These are phyloP conservation scores for Zaprionus kolodkinae DNA, from an alignment of 1,140 invertebrate genomes.

Conservation along the genomic window DNA sequence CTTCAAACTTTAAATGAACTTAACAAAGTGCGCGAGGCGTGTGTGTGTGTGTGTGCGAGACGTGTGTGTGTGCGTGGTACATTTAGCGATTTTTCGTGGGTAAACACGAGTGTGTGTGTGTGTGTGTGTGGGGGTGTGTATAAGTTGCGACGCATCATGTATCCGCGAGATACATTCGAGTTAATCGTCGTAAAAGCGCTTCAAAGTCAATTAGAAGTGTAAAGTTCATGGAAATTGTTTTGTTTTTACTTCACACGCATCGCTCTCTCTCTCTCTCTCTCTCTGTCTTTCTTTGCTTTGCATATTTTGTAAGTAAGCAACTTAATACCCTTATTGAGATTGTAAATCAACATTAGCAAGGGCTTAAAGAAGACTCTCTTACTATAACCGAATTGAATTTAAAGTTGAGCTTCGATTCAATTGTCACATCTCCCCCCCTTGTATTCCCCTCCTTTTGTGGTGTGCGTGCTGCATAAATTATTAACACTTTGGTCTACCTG, in stretches of 20 bases:
- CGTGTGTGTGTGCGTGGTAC: background rate
- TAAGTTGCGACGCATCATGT: constrained; percentile 20
- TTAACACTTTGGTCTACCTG: constrained; percentile 14
- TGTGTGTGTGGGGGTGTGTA: constrained; percentile 5
- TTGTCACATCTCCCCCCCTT: background rate
- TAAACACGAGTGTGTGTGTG: background rate
- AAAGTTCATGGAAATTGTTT: constrained; percentile 60
- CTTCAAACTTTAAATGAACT: constrained; percentile 77
- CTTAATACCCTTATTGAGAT: constrained; percentile 4
- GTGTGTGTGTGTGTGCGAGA: background rate
- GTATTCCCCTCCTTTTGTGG: constrained; percentile 10
- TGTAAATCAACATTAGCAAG: constrained; percentile 2
- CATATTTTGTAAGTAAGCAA: background rate
- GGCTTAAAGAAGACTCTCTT: background rate
- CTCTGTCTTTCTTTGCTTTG: background rate
- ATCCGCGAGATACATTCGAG: constrained; percentile 67
- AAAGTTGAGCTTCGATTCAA: background rate
- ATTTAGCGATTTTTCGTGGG: constrained; percentile 22
- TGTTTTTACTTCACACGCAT: constrained; percentile 2
- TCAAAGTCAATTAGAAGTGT: constrained; percentile 67
- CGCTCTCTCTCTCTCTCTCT: background rate
- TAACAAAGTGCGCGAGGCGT: constrained; percentile 55
- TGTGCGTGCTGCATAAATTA: constrained; percentile 35
- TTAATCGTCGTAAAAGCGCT: constrained; percentile 63
- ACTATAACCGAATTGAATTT: background rate